Evolutionary conservation across 37 sponge, comb jelly and placozoan species (phyloP), one percentile per base, ranked within the genome.

Genomic region (Agelas oroides): DNA sequence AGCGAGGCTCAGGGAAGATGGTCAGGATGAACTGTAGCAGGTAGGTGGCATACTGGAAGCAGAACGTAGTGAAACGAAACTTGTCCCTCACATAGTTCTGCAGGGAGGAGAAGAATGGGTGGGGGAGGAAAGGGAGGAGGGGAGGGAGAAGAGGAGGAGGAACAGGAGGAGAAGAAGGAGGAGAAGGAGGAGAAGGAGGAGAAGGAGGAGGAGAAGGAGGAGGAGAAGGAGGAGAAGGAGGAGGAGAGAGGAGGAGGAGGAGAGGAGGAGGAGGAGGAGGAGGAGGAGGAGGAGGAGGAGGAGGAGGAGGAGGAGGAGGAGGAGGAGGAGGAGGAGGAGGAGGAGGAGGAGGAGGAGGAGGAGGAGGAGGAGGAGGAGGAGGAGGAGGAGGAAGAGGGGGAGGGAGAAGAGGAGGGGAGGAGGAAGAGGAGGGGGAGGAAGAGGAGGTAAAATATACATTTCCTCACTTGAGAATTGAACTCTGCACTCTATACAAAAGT

Each of bases 1-100:
- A 56, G 61, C 32, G 69, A 18, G 74, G 85, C 57, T 93, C 94
- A 2, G 90, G 82, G 58, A 93, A 70, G 54, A 94, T 57, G 58
- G 77, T 36, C 38, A 93, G 71, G 21, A 93, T 40, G 73, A 93
- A 86, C 94, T 85, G 79, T 65, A 82, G 82, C 32, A 89, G 46
- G 55, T 71, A 76, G 53, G 59, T 15, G 17, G 59, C 71, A 30
- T 73, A 71, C 52, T 73, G 76, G 54, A 91, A 56, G 39, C 63
- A 56, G 68, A 81, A 80, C 2, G 92, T 86, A 16, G 65, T 58
- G 52, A 91, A 91, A 27, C 83, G 83, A 46, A 82, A 82, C 66
- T 58, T 5, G 34, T 91, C 87, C 18, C 35, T 52, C 32, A 90
- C 62, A 19, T 63, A 18, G 2, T 69, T 36, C 90, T 88, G 56